Percentiles rank a stretch among this genome's conserved stretches.
These are phyloP conservation scores for Eupithecia dodoneata DNA, from an alignment of 2,888 invertebrate species.

Conservation along the genomic window DNA sequence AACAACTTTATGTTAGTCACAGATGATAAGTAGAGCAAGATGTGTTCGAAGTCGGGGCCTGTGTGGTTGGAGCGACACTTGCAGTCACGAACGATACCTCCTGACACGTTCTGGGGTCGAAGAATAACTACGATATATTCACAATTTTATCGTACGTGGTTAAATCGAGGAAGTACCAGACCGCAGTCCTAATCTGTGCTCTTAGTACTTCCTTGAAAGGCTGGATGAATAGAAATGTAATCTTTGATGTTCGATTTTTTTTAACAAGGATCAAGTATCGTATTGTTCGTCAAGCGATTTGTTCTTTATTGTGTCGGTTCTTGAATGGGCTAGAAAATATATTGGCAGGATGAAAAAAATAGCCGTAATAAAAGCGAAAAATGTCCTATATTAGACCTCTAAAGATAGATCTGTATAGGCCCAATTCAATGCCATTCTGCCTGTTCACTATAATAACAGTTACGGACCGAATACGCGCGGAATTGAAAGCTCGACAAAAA, in stretches of 20 bases:
- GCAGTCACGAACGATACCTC: slow-evolving; percentile 14
- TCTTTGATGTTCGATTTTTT: neutral
- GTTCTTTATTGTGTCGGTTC: neutral
- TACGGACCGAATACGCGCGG: slow-evolving; percentile 21
- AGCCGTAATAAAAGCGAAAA: neutral
- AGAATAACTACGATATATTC: neutral
- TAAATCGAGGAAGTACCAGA: neutral
- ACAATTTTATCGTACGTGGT: neutral
- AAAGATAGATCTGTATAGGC: neutral
- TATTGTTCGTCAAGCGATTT: neutral
- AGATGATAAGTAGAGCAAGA: neutral
- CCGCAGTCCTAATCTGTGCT: neutral
- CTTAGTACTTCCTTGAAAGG: neutral
- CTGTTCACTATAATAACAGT: slow-evolving; percentile 33
- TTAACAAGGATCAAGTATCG: neutral
- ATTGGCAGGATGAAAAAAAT: neutral
- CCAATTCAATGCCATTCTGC: slow-evolving; percentile 5
- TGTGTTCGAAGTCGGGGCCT: neutral
- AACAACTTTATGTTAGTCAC: neutral
- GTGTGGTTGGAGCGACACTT: neutral
- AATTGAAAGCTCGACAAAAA: slow-evolving; percentile 30
- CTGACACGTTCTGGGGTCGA: slow-evolving; percentile 19
- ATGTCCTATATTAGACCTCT: neutral
- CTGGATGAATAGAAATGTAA: neutral
- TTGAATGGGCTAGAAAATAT: neutral